These are phyloP conservation scores for Netelia fuscicornis DNA, from an alignment of 2,888 invertebrate genomes.

Conservation along the genomic window DNA sequence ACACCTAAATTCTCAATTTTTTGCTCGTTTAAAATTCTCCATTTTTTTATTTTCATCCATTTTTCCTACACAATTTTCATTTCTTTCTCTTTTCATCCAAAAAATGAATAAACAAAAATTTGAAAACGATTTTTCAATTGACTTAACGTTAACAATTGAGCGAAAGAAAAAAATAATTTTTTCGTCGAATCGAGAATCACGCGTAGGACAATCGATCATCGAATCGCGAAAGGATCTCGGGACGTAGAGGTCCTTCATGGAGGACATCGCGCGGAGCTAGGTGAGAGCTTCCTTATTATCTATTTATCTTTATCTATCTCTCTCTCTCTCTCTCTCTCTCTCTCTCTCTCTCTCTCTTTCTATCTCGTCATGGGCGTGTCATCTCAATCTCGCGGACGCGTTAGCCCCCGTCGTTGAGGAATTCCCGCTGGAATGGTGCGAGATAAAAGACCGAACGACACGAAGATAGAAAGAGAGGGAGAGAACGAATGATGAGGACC, in stretches of 20 bases:
- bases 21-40: too few species aligned
- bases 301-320: constrained; percentile 67
- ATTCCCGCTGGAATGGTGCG: constrained; percentile 43
- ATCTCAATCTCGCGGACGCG: constrained; percentile 69
- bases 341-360: constrained; percentile 52
- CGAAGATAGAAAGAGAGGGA: constrained; percentile 14
- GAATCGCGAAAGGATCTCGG: constrained; percentile 63
- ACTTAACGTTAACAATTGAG: too few species aligned
- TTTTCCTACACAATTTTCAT: too few species aligned
- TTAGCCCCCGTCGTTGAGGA: constrained; percentile 61
- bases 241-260: constrained; percentile 20
- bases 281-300: constrained; percentile 62
- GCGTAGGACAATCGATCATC: constrained; percentile 60
- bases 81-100: too few species aligned
- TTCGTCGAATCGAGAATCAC: constrained; percentile 53
- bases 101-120: too few species aligned
- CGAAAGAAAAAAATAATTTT: constrained; percentile 9
- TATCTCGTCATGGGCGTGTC: constrained; percentile 73
- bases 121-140: too few species aligned
- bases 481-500: constrained; percentile 23
- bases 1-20: too few species aligned
- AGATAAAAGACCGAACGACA: constrained; percentile 46
- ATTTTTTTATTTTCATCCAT: too few species aligned
- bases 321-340: constrained; percentile 29
- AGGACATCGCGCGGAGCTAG: neutral